Evolutionary conservation across 2,113 vertebrate species (phyloP), one percentile per base, ranked within the genome.

Genomic region (Amblyopsis rosae): DNA sequence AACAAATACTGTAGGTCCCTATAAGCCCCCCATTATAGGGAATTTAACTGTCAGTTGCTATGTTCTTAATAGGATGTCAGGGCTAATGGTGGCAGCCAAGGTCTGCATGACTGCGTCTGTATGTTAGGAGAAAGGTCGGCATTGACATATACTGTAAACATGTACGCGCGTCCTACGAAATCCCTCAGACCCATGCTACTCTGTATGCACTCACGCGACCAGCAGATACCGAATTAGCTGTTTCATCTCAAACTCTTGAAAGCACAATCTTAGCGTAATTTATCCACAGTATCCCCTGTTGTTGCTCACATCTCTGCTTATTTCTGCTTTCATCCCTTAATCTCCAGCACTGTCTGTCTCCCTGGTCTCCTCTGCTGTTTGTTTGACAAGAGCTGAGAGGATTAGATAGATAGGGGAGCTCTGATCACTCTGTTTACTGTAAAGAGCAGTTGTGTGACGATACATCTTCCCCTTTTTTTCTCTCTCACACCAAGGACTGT

Each of bases 381-480:
- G 84, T 87, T 87, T 87, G 76, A 88, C 76, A 65, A 70, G 33
- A 82, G 70, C 72, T 65, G 70, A 82, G 73, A 76, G 81, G 78
- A 87, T 87, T 87, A 75, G 61, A 55, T 32, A 68, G 82, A 86
- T 86, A 80, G 73, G 73, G 78, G 77, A 73, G 62, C 73, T 82
- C 72, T 80, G 65, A 80, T 72, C 70, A 65, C 54, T 82, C 45
- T 87, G 84, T 91, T 89, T 86, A 91, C 86, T 83, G 83, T 89
- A 85, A 88, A 90, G 74, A 59, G 58, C 67, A 67, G 75, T 81
- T 53, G 2, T 79, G 77, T 79, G 77, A 65, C 51, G 33, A 82
- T 76, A 82, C 75, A 77, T 81, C 66, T 76, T 80, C 60, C 59
- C 59, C 65, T 66, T 80, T 75, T 77, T 59, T 53, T 6, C 10